Percentiles rank a stretch among this genome's conserved stretches.
Conservation (phyloP, 1,140 invertebrate species). For the Samia ricini region DNA sequence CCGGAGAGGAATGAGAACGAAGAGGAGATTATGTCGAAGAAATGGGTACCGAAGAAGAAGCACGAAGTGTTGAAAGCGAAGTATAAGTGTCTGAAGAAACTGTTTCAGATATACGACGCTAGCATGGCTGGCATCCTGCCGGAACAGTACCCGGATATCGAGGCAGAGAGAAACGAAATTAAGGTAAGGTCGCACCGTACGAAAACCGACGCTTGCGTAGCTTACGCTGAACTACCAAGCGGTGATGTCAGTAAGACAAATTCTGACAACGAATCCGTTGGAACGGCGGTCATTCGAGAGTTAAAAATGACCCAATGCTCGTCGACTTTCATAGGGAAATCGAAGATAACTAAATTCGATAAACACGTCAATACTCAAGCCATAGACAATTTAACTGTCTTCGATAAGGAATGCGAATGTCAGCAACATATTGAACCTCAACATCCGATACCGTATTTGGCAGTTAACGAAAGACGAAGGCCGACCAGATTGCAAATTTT, state of each 20-base stretch:
- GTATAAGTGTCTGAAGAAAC: conserved; percentile 67
- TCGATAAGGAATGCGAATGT: conserved; percentile 33
- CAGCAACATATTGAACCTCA: conserved; percentile 17
- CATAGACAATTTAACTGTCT: conserved; percentile 25
- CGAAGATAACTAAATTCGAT: conserved; percentile 24
- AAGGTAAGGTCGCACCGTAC: conserved; percentile 45
- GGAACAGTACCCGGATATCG: conserved; percentile 31
- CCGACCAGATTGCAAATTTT: conserved; percentile 56
- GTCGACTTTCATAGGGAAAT: conserved; percentile 25
- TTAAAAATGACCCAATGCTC: conserved; percentile 34
- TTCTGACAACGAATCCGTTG: conserved; percentile 28
- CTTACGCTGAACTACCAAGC: conserved; percentile 37
- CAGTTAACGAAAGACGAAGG: conserved; percentile 38
- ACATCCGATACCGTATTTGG: conserved; percentile 30
- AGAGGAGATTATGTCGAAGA: conserved; percentile 35
- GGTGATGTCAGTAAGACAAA: conserved; percentile 23
- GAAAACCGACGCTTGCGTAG: conserved; percentile 51
- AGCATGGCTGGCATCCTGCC: conserved; percentile 63
- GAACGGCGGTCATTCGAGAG: conserved; percentile 43
- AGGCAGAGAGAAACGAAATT: conserved; percentile 27
- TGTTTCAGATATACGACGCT: conserved; percentile 68
- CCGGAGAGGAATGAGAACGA: conserved; percentile 48
- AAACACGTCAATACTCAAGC: conserved; percentile 37
- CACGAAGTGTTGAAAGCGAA: conserved; percentile 67
- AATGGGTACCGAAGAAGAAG: conserved; percentile 71